Percentiles rank a stretch among this genome's conserved stretches.
Evolutionary conservation across 2,113 vertebrate genomes (phyloP).

Genomic region (Cercopithecus mona): DNA sequence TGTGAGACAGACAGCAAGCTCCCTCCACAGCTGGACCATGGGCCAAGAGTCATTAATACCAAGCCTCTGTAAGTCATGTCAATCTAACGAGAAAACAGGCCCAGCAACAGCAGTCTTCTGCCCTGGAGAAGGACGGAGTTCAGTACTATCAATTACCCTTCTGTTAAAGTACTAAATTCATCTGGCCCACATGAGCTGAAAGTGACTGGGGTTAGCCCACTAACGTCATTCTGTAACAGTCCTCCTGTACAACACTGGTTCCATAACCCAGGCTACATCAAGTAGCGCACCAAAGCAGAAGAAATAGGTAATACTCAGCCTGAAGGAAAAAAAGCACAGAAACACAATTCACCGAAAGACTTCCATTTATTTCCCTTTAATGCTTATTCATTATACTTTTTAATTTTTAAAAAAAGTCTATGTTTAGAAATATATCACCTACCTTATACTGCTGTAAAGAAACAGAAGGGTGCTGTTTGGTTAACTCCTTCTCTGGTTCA

Average conservation of each 20-base stretch:
- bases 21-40: not conserved
- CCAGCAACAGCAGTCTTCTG: not conserved
- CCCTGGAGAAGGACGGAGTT: not conserved
- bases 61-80: not conserved
- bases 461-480: constrained; percentile 69
- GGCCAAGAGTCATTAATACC: not conserved
- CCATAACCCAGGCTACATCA: not conserved
- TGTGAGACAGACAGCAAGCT: not conserved
- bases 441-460: constrained; percentile 89
- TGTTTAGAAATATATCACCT: constrained; percentile 54
- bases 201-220: not conserved
- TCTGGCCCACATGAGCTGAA: not conserved
- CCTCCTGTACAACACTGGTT: not conserved
- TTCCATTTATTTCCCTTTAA: not conserved
- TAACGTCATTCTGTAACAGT: not conserved
- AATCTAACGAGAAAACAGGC: not conserved
- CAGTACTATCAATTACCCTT: not conserved
- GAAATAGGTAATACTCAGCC: not conserved
- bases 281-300: not conserved
- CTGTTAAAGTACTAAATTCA: not conserved
- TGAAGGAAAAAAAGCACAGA: constrained; percentile 11
- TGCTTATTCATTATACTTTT: not conserved
- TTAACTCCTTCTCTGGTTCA: constrained; percentile 62
- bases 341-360: not conserved
- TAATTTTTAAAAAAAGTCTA: not conserved